These are phyloP conservation scores for Catotricha subobsoleta DNA, from an alignment of 2,888 invertebrate genomes.

Conservation along the genomic window DNA sequence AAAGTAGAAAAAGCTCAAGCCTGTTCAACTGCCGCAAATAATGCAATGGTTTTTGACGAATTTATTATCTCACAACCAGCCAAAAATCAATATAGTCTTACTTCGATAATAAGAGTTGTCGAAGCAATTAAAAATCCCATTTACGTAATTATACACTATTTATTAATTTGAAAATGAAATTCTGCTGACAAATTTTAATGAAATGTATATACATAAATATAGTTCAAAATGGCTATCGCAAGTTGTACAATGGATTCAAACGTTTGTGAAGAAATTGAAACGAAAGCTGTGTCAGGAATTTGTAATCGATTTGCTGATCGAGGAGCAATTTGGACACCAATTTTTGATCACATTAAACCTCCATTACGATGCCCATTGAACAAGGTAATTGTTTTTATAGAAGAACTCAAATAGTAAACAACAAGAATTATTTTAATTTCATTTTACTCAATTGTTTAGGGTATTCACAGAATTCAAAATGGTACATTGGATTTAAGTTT, in stretches of 20 bases:
- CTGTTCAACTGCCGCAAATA: background rate
- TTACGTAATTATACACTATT: background rate
- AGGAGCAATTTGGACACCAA: background rate
- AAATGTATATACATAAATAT: background rate
- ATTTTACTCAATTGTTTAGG: background rate
- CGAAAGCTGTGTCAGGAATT: background rate
- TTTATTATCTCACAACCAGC: background rate
- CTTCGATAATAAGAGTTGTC: background rate
- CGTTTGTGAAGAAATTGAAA: background rate
- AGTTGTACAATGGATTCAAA: background rate
- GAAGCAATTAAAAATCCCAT: background rate
- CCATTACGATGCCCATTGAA: conserved; percentile 1
- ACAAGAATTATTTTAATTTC: background rate
- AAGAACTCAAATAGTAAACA: background rate
- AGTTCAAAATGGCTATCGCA: background rate
- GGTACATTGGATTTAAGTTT: background rate
- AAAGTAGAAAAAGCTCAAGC: background rate
- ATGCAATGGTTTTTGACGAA: background rate
- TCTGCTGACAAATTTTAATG: background rate
- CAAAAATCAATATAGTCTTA: background rate
- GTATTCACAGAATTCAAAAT: background rate
- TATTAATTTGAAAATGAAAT: background rate
- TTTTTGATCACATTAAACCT: background rate
- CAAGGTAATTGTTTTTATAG: background rate
- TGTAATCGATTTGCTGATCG: background rate